phyloP scores from a whole-genome alignment of 2,797 vertebrate species.

The Alcedo quadribrachys region DNA sequence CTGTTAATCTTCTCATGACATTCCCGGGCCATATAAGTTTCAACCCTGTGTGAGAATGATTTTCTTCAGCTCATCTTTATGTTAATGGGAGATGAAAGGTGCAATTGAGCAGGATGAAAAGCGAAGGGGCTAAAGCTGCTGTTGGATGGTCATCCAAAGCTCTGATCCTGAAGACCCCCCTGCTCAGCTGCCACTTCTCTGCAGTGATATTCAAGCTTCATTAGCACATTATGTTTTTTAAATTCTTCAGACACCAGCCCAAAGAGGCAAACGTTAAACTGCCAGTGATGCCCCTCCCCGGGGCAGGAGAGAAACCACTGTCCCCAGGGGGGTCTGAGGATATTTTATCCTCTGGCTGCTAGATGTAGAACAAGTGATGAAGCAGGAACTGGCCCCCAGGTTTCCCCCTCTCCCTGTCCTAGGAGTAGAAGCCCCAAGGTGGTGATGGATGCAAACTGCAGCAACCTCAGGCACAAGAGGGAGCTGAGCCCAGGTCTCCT shows the following conservation, averaged over 20 bases:
- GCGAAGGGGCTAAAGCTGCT: neutral
- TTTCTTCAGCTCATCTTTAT: neutral
- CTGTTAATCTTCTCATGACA: neutral
- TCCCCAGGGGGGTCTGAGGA: neutral
- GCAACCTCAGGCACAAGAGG: neutral
- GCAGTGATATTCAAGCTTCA: neutral
- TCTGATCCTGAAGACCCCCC: neutral
- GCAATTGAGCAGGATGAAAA: neutral
- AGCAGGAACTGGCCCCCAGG: neutral
- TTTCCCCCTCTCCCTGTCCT: neutral
- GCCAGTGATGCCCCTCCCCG: neutral
- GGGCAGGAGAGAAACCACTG: neutral
- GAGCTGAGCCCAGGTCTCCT: neutral
- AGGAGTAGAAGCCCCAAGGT: neutral
- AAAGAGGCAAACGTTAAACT: neutral
- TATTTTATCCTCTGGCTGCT: neutral
- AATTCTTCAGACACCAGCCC: neutral
- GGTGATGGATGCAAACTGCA: fast-evolving
- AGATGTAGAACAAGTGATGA: neutral
- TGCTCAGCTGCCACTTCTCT: neutral
- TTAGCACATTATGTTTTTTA: neutral
- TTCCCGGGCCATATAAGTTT: neutral
- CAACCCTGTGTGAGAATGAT: neutral
- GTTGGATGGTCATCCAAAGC: neutral
- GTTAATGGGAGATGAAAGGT: neutral